Conservation (phyloP, 2,113 vertebrate species). For the Sinocyclocheilus anophthalmus region DNA sequence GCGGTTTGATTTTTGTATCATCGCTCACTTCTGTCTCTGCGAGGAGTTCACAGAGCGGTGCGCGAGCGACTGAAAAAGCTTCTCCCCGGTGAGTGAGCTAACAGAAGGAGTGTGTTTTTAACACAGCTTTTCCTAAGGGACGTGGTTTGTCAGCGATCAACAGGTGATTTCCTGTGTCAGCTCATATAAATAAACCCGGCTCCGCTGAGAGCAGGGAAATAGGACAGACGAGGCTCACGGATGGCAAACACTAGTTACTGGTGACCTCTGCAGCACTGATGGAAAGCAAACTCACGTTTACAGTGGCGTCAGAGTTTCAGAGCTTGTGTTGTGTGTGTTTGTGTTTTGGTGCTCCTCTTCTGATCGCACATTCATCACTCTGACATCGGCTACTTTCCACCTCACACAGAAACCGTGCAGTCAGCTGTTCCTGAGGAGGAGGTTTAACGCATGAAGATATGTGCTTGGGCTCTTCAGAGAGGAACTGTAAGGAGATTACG, state of each 20-base stretch:
- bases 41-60: too few relatives aligned
- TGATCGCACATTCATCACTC: conserved; percentile 79
- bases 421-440: conserved; percentile 73
- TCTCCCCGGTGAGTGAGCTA: not conserved
- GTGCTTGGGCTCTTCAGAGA: conserved; percentile 59
- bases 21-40: not conserved
- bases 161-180: conserved; percentile 3
- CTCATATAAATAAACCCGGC: not conserved
- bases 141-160: not conserved
- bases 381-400: conserved; percentile 79
- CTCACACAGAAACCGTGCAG: conserved; percentile 77
- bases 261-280: not conserved
- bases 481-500: conserved; percentile 4
- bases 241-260: not conserved
- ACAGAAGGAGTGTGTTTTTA: not conserved
- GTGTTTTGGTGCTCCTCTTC: conserved; percentile 70
- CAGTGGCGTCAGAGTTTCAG: not conserved
- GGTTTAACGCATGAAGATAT: conserved; percentile 48
- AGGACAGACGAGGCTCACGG: not conserved
- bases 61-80: not conserved
- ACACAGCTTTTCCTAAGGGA: not conserved
- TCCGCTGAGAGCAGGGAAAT: not conserved
- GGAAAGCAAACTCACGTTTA: conserved; percentile 9
- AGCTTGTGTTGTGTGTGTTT: conserved; percentile 58
- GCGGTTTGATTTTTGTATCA: not conserved